Conservation (phyloP, 1,140 invertebrate genomes). For the Triops longicaudatus region DNA sequence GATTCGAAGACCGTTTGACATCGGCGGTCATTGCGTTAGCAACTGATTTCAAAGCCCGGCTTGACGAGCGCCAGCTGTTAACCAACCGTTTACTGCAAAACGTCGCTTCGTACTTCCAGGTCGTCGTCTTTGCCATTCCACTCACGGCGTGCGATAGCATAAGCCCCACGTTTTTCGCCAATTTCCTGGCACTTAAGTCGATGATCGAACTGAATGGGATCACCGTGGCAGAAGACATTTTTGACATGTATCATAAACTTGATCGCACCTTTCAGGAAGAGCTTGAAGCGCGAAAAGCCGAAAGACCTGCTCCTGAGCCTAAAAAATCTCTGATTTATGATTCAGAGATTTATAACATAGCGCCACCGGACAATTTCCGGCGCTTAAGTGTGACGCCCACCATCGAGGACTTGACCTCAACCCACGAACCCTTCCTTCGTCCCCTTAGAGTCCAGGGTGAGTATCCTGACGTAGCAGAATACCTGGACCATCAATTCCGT, state of each 20-base stretch:
- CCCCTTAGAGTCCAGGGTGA: conserved; percentile 40
- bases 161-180: not conserved
- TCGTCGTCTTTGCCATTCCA: not conserved
- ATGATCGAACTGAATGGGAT: not conserved
- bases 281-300: not conserved
- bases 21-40: not conserved
- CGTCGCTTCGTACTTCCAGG: not conserved
- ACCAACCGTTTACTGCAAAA: conserved; percentile 7
- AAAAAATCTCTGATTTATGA: not conserved
- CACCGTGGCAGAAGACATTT: not conserved
- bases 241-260: not conserved
- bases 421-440: conserved; percentile 36
- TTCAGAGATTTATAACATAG: not conserved
- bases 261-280: not conserved
- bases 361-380: conserved; percentile 27
- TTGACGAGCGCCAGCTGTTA: not conserved
- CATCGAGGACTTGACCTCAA: conserved; percentile 20
- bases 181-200: not conserved
- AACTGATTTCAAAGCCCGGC: not conserved
- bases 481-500: conserved; percentile 49
- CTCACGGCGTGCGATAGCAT: not conserved
- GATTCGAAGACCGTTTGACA: not conserved
- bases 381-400: conserved; percentile 23
- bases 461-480: conserved; percentile 43
- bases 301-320: not conserved